phyloP scores from a whole-genome alignment of 2,888 invertebrate species.

The Orthonevra nobilis region DNA sequence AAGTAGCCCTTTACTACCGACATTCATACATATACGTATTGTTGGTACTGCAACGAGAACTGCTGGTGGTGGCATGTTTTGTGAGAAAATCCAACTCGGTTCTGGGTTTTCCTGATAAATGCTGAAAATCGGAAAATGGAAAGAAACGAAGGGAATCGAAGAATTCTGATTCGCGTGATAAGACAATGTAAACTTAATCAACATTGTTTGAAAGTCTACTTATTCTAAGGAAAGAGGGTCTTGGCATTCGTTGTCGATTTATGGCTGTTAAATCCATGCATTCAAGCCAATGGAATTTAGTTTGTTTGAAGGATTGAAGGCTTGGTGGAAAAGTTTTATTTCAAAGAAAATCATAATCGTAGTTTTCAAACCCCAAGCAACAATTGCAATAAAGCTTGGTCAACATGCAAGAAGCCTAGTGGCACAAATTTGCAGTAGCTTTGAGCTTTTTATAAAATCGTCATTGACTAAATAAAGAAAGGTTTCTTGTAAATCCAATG shows the following conservation, averaged over 20 bases:
- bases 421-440: too few relatives aligned
- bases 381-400: too few relatives aligned
- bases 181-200: slow-evolving; percentile 68
- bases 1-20: slow-evolving; percentile 37
- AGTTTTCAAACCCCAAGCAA: too few relatives aligned
- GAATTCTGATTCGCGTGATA: slow-evolving; percentile 68
- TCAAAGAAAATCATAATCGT: too few relatives aligned
- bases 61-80: slow-evolving; percentile 18
- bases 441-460: too few relatives aligned
- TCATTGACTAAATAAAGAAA: too few relatives aligned
- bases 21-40: slow-evolving; percentile 12
- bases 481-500: too few relatives aligned
- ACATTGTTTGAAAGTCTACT: slow-evolving; percentile 38
- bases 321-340: too few relatives aligned
- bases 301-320: slow-evolving; percentile 20
- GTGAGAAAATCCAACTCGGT: slow-evolving; percentile 56
- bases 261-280: slow-evolving; percentile 32
- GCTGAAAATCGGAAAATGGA: slow-evolving; percentile 58
- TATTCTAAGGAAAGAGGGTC: background rate
- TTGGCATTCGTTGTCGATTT: slow-evolving; percentile 53
- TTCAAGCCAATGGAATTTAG: slow-evolving; percentile 55
- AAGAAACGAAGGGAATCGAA: slow-evolving; percentile 66
- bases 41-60: background rate
- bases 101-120: slow-evolving; percentile 60
- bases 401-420: too few relatives aligned